Evolutionary conservation across 1,140 invertebrate species (phyloP).

Genomic region (Listronotus bonariensis): DNA sequence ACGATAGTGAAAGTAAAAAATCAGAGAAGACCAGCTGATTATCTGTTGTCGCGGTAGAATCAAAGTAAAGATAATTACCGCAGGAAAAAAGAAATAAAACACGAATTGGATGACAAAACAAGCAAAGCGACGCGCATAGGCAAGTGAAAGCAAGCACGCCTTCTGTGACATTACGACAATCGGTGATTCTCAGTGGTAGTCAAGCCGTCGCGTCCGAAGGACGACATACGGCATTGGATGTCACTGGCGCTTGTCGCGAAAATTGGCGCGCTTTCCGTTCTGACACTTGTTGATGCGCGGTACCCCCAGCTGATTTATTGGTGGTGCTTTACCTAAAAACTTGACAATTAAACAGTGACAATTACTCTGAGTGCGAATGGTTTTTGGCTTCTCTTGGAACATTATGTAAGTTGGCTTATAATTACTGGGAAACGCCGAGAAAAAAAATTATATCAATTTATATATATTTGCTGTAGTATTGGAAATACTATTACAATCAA

Average conservation of each 20-base stretch:
- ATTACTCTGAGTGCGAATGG: background rate
- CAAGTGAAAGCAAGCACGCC: slow-evolving; percentile 52
- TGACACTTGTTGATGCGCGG: slow-evolving; percentile 23
- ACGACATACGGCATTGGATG: slow-evolving; percentile 36
- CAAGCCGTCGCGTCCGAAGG: slow-evolving; percentile 45
- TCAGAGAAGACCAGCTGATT: background rate
- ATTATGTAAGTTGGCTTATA: no score
- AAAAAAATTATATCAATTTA: no score
- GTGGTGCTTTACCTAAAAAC: no score
- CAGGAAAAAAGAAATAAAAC: slow-evolving; percentile 16
- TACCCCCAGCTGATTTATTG: background rate
- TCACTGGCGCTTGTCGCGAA: slow-evolving; percentile 26
- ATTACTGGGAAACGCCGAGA: no score
- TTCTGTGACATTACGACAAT: slow-evolving; percentile 53
- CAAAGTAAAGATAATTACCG: slow-evolving; percentile 6
- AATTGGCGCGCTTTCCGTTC: slow-evolving; percentile 20
- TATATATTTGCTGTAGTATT: no score
- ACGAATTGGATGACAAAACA: slow-evolving; percentile 28
- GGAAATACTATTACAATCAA: no score
- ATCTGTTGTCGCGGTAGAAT: background rate
- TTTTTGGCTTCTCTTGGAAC: no score
- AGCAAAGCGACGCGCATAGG: slow-evolving; percentile 38
- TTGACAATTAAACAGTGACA: background rate
- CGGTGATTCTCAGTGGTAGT: slow-evolving; percentile 50
- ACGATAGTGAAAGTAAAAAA: no score